phyloP scores from a whole-genome alignment of 2,888 invertebrate genomes.

The Eilema griseolum region DNA sequence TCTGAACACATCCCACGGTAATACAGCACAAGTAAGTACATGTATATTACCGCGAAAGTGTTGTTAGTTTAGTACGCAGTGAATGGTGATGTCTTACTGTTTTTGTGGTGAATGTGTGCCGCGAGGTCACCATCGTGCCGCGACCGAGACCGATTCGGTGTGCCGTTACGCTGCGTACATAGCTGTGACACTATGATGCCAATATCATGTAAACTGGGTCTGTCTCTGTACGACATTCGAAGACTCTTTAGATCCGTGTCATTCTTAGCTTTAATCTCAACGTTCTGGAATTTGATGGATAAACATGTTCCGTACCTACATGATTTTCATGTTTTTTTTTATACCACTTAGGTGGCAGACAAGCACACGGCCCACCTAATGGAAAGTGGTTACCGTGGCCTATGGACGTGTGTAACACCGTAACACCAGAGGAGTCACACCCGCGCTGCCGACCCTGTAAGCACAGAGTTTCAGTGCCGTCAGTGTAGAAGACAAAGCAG shows the following conservation, averaged over 20 bases:
- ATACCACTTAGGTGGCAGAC: no score
- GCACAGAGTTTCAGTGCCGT: no score
- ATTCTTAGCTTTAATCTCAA: constrained; percentile 31
- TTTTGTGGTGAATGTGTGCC: constrained; percentile 64
- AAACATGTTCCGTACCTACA: no score
- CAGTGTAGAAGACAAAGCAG: no score
- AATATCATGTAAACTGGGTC: constrained; percentile 49
- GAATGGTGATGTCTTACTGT: constrained; percentile 50
- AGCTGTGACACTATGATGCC: constrained; percentile 42
- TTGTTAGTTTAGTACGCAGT: constrained; percentile 50
- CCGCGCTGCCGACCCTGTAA: no score
- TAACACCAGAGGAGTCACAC: no score
- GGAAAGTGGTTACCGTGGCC: no score
- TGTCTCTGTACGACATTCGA: constrained; percentile 38
- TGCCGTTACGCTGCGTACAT: constrained; percentile 61
- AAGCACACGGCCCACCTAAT: no score
- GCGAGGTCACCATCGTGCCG: constrained; percentile 56
- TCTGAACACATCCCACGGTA: constrained; percentile 35
- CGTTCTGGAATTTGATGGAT: constrained; percentile 27
- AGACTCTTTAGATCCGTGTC: constrained; percentile 46
- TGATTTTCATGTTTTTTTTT: no score
- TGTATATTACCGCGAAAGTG: constrained; percentile 51
- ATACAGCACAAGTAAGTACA: constrained; percentile 34
- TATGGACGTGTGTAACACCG: no score
- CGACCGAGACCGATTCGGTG: constrained; percentile 55